Evolutionary conservation across 2,888 invertebrate species (phyloP).

Genomic region (Ochropleura leucogaster): DNA sequence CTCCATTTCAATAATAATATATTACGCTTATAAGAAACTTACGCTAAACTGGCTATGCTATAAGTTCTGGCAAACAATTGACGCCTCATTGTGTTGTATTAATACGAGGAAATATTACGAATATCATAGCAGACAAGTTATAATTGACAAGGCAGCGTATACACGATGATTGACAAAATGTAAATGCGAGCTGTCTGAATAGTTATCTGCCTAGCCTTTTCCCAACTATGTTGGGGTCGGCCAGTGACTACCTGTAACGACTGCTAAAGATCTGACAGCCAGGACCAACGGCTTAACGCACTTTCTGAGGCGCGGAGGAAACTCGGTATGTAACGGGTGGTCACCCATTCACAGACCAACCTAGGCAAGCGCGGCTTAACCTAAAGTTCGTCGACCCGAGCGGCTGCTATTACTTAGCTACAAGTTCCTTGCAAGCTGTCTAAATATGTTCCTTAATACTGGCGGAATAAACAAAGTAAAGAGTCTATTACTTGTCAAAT

Average conservation of each 20-base stretch:
- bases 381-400: no score
- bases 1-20: constrained; percentile 22
- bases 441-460: not conserved
- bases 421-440: no score
- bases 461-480: not conserved
- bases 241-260: no score
- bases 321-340: no score
- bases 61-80: constrained; percentile 33
- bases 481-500: not conserved
- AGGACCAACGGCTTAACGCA: no score
- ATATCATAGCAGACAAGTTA: constrained; percentile 23
- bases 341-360: no score
- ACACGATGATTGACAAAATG: constrained; percentile 5
- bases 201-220: no score
- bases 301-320: no score
- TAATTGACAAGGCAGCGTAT: constrained; percentile 48
- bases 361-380: no score
- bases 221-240: no score
- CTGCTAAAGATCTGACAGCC: no score
- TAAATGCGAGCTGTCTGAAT: constrained; percentile 8
- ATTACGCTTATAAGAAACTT: constrained; percentile 13
- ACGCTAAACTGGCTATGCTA: constrained; percentile 1
- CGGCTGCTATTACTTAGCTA: no score
- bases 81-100: constrained; percentile 11
- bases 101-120: constrained; percentile 22